phyloP scores from a whole-genome alignment of 2,113 vertebrate genomes.

The Bos indicus region DNA sequence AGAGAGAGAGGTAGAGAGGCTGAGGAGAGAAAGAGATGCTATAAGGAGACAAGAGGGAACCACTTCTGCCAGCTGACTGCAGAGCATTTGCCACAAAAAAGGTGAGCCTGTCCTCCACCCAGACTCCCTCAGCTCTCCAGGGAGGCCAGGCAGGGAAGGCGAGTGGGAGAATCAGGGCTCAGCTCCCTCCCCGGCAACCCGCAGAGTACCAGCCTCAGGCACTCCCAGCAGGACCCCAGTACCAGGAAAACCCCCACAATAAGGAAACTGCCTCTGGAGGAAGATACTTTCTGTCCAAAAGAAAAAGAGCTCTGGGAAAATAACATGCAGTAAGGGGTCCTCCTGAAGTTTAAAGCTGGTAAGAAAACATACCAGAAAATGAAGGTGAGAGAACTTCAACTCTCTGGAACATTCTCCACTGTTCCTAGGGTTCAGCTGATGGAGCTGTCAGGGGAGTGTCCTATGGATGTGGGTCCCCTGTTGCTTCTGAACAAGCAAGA shows the following conservation, averaged over 20 bases:
- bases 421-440: neutral
- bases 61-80: neutral
- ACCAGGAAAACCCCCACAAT: neutral
- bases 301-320: neutral
- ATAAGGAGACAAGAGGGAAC: neutral
- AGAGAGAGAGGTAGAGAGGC: neutral
- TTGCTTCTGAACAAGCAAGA: neutral
- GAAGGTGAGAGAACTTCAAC: neutral
- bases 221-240: too few relatives aligned
- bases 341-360: neutral
- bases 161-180: neutral
- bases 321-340: rapidly evolving
- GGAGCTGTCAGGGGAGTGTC: neutral
- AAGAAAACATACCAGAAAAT: neutral
- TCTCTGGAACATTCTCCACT: neutral
- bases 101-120: neutral
- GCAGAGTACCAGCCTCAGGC: neutral
- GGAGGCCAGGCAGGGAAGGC: neutral
- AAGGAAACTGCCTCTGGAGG: neutral
- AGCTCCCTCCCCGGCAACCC: rapidly evolving
- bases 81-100: neutral
- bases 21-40: neutral
- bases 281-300: neutral
- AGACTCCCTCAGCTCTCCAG: neutral
- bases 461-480: neutral